Base-by-base conservation (phyloP, 2,113 vertebrate genomes). In the Cichladusa arquata region DNA sequence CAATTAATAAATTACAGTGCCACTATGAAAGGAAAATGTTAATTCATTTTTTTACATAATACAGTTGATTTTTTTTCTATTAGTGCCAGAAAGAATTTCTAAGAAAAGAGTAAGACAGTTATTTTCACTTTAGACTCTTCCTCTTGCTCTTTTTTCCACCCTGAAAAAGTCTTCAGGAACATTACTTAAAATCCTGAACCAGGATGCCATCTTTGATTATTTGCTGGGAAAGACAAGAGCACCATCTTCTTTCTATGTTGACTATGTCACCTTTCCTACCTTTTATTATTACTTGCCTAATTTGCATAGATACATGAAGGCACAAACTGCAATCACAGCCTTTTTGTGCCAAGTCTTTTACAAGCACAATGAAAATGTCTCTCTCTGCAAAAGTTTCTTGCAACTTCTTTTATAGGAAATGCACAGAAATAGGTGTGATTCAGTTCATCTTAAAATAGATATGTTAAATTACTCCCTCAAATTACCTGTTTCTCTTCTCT, bases 401-500 rank as follows among this genome's bases (percentile, higher is more conserved):
- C 4, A 91, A 90, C 25, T 90, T 86, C 50, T 92, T 92, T 82
- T 88, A 45, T 54, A 88, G 74, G 77, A 88, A 83, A 93, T 0
- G 28, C 36, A 45, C 38, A 88, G 54, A 94, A 94, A 92, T 83
- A 90, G 31, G 50, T 42, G 45, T 77, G 66, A 95, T 83, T 77
- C 62, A 88, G 92, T n/a, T 62, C 3, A 77, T 76, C 73, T 61
- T 79, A 91, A 94, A 95, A 96, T 90, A 92, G 85, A 12, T 61
- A 54, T 17, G 45, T 69, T 88, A 90, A 93, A 97, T 96, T 86
- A 70, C 50, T 92, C 50, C 36, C 36, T 88, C 42, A 86, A 81
- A 93, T 86, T 90, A 93, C 86, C 64, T 93, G 44, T 92, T 92
- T 93, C 70, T 94, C 64, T 86, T 38, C 78, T 90, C 64, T 77